Evolutionary conservation across 2,888 invertebrate genomes (phyloP).

Genomic region (Callinectes sapidus): DNA sequence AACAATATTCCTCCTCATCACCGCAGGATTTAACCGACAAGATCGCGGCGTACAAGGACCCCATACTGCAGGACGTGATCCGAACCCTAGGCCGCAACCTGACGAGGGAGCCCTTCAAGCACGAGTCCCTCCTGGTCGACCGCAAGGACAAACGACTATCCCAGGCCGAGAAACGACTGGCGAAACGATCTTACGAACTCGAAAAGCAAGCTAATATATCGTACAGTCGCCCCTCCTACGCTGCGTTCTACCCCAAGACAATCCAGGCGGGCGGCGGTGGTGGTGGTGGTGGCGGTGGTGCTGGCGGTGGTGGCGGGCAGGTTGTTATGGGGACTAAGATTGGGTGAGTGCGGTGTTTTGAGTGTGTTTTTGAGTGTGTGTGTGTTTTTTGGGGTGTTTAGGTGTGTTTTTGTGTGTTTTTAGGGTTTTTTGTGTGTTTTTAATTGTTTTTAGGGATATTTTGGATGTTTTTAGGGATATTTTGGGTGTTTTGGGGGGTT

Average conservation of each 20-base stretch:
- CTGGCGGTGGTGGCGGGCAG: too few species aligned
- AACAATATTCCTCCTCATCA: background rate
- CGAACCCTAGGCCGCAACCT: slow-evolving; percentile 77
- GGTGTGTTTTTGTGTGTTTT: too few species aligned
- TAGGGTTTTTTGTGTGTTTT: too few species aligned
- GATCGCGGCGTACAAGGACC: slow-evolving; percentile 87
- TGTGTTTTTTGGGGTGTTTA: background rate
- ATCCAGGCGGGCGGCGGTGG: too few species aligned
- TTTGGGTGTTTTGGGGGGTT: too few species aligned
- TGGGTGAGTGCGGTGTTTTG: slow-evolving; percentile 54
- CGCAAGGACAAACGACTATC: slow-evolving; percentile 94
- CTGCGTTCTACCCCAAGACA: slow-evolving; percentile 75
- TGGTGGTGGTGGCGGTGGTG: too few species aligned
- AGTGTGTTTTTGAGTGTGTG: background rate
- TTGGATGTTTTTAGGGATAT: too few species aligned
- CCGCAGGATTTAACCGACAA: slow-evolving; percentile 82
- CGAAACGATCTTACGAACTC: slow-evolving; percentile 93
- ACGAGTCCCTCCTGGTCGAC: slow-evolving; percentile 95
- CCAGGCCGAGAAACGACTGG: slow-evolving; percentile 93
- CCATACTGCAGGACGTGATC: slow-evolving; percentile 85
- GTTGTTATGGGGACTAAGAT: slow-evolving; percentile 71
- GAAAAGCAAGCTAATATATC: slow-evolving; percentile 85
- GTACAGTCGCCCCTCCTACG: slow-evolving; percentile 75
- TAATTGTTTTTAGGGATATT: too few species aligned
- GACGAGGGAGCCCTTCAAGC: slow-evolving; percentile 90